These are phyloP conservation scores for Clostera curtula DNA, from an alignment of 2,888 invertebrate genomes.

Conservation along the genomic window DNA sequence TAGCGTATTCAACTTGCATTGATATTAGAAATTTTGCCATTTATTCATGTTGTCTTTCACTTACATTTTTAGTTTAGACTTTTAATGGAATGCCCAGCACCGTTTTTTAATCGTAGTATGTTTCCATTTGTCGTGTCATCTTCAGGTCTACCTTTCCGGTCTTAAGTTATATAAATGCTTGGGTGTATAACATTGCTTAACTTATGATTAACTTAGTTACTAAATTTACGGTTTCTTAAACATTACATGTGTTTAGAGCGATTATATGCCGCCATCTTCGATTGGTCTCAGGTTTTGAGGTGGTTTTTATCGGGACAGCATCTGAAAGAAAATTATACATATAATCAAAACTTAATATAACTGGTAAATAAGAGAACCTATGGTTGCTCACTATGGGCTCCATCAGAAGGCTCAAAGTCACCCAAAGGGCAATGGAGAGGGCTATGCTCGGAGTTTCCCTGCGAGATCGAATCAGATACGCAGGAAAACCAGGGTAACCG, in stretches of 20 bases:
- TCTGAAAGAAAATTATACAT: conserved; percentile 45
- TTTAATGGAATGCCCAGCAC: conserved; percentile 68
- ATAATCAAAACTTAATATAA: background rate
- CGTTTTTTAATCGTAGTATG: conserved; percentile 19
- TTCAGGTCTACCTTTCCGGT: conserved; percentile 15
- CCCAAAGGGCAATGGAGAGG: no score
- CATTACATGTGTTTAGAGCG: conserved; percentile 41
- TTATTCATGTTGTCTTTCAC: conserved; percentile 50
- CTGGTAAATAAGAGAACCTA: background rate
- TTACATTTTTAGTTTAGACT: conserved; percentile 41
- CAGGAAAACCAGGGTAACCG: no score
- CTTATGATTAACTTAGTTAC: conserved; percentile 50
- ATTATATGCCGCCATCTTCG: conserved; percentile 42
- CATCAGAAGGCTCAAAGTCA: no score
- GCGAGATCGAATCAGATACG: no score
- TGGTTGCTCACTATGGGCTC: no score
- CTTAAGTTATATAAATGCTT: conserved; percentile 58
- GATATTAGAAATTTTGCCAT: conserved; percentile 28
- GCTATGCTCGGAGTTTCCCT: no score
- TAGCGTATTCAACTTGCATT: conserved; percentile 30
- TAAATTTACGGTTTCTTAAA: conserved; percentile 68
- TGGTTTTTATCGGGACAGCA: conserved; percentile 34
- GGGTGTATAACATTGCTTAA: conserved; percentile 50
- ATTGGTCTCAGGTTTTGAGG: conserved; percentile 49
- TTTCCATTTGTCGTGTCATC: conserved; percentile 10